These are phyloP conservation scores for Pilophorus perplexus DNA, from an alignment of 2,888 invertebrate species.

Conservation along the genomic window DNA sequence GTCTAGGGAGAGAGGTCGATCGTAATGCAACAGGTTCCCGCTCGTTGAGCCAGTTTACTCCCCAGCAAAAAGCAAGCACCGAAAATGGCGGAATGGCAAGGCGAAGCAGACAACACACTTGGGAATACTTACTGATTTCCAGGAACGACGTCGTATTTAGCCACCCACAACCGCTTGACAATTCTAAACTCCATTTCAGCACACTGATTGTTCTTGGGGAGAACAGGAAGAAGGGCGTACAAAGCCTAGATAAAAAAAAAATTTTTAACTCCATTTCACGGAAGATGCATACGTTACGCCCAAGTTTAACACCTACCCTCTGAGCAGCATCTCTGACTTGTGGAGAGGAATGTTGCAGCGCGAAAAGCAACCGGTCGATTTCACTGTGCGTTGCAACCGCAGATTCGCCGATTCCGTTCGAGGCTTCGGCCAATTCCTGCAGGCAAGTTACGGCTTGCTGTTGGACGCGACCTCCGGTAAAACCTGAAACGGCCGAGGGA, in stretches of 20 bases:
- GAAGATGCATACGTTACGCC: not conserved
- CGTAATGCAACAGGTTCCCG: too few relatives aligned
- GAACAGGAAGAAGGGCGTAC: constrained; percentile 60
- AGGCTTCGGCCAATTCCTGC: constrained; percentile 72
- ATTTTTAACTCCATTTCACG: not conserved
- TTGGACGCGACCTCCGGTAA: constrained; percentile 67
- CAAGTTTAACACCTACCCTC: constrained; percentile 52
- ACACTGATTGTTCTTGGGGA: constrained; percentile 58
- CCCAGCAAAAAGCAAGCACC: too few relatives aligned
- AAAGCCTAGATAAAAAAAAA: constrained; percentile 56
- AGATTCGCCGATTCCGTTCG: constrained; percentile 66
- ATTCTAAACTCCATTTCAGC: constrained; percentile 24
- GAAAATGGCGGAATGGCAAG: too few relatives aligned
- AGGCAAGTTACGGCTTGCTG: constrained; percentile 76
- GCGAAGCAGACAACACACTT: too few relatives aligned
- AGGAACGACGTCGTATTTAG: constrained; percentile 73
- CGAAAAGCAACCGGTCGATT: constrained; percentile 70
- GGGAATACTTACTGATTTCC: constrained; percentile 65
- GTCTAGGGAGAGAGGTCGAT: too few relatives aligned
- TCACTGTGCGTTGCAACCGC: constrained; percentile 66
- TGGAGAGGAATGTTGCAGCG: constrained; percentile 67
- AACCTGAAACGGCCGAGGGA: constrained; percentile 53
- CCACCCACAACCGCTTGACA: constrained; percentile 72
- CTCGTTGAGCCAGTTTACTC: too few relatives aligned
- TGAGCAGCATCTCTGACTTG: constrained; percentile 78